Evolutionary conservation across 2,888 invertebrate species (phyloP), one percentile per base, ranked within the genome.

Genomic region (Microplitis manilae): DNA sequence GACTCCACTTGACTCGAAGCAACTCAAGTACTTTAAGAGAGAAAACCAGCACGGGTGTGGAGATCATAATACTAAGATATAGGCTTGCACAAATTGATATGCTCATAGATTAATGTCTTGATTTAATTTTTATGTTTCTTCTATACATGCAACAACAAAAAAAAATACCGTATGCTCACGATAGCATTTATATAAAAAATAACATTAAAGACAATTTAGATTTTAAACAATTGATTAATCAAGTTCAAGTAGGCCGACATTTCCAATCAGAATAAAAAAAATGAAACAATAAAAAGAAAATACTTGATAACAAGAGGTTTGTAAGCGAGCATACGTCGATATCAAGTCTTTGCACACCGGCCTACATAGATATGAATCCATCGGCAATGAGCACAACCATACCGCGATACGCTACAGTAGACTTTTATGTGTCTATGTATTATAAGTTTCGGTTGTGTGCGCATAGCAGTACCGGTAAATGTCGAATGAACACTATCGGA

Each of bases 291-390:
- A 20, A 39, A 67, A 13, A 67, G 20, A 30, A 67, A 67, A 67
- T 20, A 30, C 8, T 67, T n/a, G 67, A 67, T 67, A 50, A 50
- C 50, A 67, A n/a, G 30, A 67, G 67, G 38, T 20, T 67, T n/a
- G 67, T 20, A 64, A 8, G 64, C 64, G 30, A 68, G 9, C 20
- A 68, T 60, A 68, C 68, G 68, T 68, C 68, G 15, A 40, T 15
- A 41, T 40, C 17, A 9, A 39, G 68, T 77, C 73, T 68, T 65
- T 71, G 39, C 50, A 71, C 64, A 13, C 38, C 73, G 65, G 41
- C 64, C 61, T 69, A 73, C 73, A 73, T 69, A 73, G 77, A 77
- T 77, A 69, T 71, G 64, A 60, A 40, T 20, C 73, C 59, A 50
- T 50, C 50, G 13, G 50, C 39, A 38, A 62, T 13, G 30, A 38